Percentiles rank a stretch among this genome's conserved stretches.
Evolutionary conservation across 2,113 vertebrate genomes (phyloP).

Genomic region (Oncorhynchus mykiss): DNA sequence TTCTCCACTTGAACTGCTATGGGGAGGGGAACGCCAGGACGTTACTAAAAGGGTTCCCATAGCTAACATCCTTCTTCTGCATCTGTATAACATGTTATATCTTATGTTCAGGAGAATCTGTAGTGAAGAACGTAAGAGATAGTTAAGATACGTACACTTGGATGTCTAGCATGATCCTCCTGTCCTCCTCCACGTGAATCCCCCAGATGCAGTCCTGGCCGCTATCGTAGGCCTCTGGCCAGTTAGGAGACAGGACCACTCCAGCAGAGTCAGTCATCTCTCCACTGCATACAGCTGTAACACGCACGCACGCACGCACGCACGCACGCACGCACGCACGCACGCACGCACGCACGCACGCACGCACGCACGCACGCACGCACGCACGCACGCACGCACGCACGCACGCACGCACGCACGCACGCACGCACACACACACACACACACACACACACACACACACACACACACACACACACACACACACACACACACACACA

Average conservation of each 20-base stretch:
- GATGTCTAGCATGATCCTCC: constrained; percentile 91
- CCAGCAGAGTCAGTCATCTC: constrained; percentile 88
- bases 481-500: constrained; percentile 6
- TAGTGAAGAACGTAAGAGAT: too few relatives aligned
- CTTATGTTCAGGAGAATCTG: too few relatives aligned
- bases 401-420: constrained; percentile 3
- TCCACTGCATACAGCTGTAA: constrained; percentile 89
- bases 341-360: too few relatives aligned
- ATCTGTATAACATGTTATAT: too few relatives aligned
- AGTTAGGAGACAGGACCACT: constrained; percentile 92
- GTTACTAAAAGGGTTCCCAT: too few relatives aligned
- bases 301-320: too few relatives aligned
- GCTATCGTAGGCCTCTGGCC: constrained; percentile 90
- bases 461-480: too few relatives aligned
- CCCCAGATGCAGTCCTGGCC: constrained; percentile 99
- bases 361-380: too few relatives aligned
- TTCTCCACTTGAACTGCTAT: too few relatives aligned
- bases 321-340: constrained; percentile 2
- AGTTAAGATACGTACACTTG: constrained; percentile 80
- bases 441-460: constrained; percentile 3
- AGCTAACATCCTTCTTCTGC: too few relatives aligned
- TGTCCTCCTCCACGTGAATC: constrained; percentile 93
- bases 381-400: too few relatives aligned
- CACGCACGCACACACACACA: constrained; percentile 9
- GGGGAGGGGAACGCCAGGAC: too few relatives aligned